Conservation (phyloP, 2,888 invertebrate species). For the Galerucella nymphaeae region DNA sequence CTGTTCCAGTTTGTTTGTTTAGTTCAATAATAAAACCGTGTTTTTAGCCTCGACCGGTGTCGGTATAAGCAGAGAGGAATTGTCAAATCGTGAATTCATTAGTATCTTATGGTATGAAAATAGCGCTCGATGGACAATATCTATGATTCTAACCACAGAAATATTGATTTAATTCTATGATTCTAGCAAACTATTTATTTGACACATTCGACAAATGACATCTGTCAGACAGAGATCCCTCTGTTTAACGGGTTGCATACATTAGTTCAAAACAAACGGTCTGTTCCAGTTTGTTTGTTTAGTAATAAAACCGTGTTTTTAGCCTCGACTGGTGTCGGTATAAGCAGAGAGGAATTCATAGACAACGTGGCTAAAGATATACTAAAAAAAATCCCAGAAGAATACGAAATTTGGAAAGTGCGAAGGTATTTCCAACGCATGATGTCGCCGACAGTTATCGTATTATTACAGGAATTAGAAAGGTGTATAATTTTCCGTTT, state of each 20-base stretch:
- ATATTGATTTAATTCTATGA: too few relatives aligned
- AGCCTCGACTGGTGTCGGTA: conserved; percentile 77
- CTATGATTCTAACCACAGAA: too few relatives aligned
- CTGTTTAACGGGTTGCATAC: background rate
- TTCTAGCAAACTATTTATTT: too few relatives aligned
- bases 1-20: background rate
- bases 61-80: too few relatives aligned
- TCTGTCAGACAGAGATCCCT: background rate
- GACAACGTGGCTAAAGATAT: conserved; percentile 83
- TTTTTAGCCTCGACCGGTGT: conserved; percentile 73
- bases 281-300: background rate
- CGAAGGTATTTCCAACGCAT: conserved; percentile 82
- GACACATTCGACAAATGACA: too few relatives aligned
- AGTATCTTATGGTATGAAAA: too few relatives aligned
- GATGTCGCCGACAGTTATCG: conserved; percentile 86
- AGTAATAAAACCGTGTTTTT: conserved; percentile 18
- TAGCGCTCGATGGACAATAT: too few relatives aligned
- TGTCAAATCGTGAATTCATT: too few relatives aligned
- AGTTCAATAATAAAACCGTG: background rate
- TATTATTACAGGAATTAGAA: conserved; percentile 89
- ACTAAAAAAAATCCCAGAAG: conserved; percentile 77
- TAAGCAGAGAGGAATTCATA: conserved; percentile 89
- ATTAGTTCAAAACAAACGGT: background rate
- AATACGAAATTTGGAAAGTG: conserved; percentile 81
- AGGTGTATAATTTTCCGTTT: conserved; percentile 59